Evolutionary conservation across 2,888 invertebrate species (phyloP).

Genomic region (Phyllotreta cruciferae): DNA sequence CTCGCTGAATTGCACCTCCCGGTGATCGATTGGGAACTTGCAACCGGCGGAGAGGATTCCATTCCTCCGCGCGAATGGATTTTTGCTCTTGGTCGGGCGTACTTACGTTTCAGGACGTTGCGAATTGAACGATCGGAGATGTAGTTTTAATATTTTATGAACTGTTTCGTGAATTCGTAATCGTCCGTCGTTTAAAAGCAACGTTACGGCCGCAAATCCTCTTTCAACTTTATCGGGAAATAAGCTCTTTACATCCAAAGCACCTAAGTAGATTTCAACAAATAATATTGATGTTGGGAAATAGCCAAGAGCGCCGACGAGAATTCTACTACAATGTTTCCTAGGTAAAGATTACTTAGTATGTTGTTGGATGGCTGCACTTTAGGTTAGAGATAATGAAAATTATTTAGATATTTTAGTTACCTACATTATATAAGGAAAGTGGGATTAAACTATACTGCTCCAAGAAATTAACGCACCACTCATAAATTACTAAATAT

Average conservation of each 20-base stretch:
- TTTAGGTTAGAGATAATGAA: no score
- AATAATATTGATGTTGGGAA: no score
- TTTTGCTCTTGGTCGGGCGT: conserved; percentile 2
- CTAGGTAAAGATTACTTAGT: no score
- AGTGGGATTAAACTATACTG: no score
- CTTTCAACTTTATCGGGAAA: conserved; percentile 2
- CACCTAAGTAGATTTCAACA: background rate
- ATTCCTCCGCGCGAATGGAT: background rate
- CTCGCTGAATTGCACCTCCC: conserved; percentile 2
- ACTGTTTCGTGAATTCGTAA: conserved; percentile 1
- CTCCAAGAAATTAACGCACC: no score
- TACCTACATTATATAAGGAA: no score
- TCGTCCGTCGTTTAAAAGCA: conserved; percentile 5
- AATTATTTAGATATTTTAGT: no score
- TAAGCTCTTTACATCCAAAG: conserved; percentile 6
- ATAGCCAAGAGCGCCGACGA: no score
- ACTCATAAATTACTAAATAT: no score
- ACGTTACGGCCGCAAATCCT: conserved; percentile 7
- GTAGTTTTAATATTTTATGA: conserved; percentile 14
- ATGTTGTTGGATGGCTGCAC: no score
- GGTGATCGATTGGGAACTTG: conserved; percentile 12
- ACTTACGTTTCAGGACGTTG: conserved; percentile 4
- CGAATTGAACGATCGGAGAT: conserved; percentile 1
- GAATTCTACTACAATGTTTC: no score
- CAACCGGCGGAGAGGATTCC: background rate